Base-by-base conservation (phyloP, 2,797 vertebrate genomes). In the Lepidocolaptes lacrymiger region DNA sequence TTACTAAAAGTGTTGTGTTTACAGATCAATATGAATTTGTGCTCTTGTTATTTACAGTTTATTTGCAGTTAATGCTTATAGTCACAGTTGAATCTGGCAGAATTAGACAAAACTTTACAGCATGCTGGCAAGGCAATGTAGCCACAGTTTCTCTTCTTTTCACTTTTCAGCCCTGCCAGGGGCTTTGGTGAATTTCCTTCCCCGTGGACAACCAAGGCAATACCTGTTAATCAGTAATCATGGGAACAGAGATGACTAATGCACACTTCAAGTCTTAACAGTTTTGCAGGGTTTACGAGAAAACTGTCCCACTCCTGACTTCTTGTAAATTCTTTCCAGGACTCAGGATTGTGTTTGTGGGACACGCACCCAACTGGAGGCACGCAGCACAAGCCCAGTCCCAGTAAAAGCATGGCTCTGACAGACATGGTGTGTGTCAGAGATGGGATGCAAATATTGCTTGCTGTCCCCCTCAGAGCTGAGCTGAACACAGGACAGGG, bases 191-290 rank as follows among this genome's bases (percentile, higher is more conserved):
- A 7, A 74, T 72, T 85, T n/a, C n/a, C 58, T 68, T 59, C 4
- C 12, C 52, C 9, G 3, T 3, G 66, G 56, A 34, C 8, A 1
- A 6, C 13, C 13, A 12, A 88, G 71, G 22, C 76, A 21, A 34
- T 1, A n/a, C 41, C 48, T 34, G 55, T 87, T 72, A 91, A 85
- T 71, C 61, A 77, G 56, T 74, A 64, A 80, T 3, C 36, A 3
- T 0, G 7, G 54, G 23, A 74, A 3, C 22, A 22, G 48, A 26
- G 68, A 52, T 83, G 72, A 71, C 48, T 32, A 56, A 83, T 0
- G 2, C 36, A 5, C 58, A 2, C 3, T 10, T 30, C 51, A 8
- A 34, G 16, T 16, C n/a, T 30, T 13, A 13, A 1, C 0, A 0
- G 46, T 12, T 5, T 39, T 27, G 58, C 19, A n/a, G 63, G n/a